These are phyloP conservation scores for Euwallacea similis DNA, from an alignment of 1,140 invertebrate species.

Conservation along the genomic window DNA sequence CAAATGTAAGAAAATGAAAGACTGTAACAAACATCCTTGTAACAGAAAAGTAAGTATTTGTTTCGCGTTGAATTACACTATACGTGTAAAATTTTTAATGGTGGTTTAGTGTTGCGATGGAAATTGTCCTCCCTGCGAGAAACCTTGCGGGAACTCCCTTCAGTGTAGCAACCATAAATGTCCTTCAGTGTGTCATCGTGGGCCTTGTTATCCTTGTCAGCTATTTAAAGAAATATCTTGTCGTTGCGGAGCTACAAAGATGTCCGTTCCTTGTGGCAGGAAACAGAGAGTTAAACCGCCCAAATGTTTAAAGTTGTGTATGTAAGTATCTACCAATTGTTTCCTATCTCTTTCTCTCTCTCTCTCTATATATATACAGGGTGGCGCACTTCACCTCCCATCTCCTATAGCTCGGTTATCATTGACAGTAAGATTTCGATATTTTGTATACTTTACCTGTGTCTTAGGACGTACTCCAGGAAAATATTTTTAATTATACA, in stretches of 20 bases:
- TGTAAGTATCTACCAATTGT: conserved; percentile 53
- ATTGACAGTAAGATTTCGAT: too few relatives aligned
- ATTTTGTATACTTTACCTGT: too few relatives aligned
- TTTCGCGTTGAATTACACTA: not conserved
- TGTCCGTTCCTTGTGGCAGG: conserved; percentile 84
- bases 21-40: conserved; percentile 86
- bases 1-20: conserved; percentile 79
- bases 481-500: too few relatives aligned
- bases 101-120: conserved; percentile 75
- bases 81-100: not conserved
- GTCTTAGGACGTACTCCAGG: too few relatives aligned
- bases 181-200: conserved; percentile 79
- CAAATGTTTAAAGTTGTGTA: conserved; percentile 73
- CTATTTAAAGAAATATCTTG: conserved; percentile 78
- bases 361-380: not conserved
- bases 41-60: conserved; percentile 71
- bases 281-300: conserved; percentile 77
- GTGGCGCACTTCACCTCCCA: too few relatives aligned
- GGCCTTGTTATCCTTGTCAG: conserved; percentile 89
- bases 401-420: too few relatives aligned
- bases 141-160: conserved; percentile 79
- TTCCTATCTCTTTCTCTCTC: not conserved
- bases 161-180: conserved; percentile 91
- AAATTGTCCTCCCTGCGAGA: conserved; percentile 84
- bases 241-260: conserved; percentile 76